Base-by-base conservation (phyloP, 2,797 vertebrate species). In the Pteronotus mesoamericanus region DNA sequence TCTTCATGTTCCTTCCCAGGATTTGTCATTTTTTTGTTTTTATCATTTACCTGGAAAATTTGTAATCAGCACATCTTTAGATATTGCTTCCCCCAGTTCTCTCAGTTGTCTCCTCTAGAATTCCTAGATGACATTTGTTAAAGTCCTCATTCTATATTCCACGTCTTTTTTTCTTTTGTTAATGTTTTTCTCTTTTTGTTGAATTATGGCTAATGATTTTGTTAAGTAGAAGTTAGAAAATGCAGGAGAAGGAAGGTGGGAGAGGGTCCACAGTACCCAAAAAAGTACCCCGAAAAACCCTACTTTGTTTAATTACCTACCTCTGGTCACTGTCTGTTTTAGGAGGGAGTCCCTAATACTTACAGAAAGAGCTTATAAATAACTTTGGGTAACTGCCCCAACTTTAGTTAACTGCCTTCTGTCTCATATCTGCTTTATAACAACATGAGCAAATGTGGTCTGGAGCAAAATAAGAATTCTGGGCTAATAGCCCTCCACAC, bases 41-140 rank as follows among this genome's bases (percentile, higher is more conserved):
- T 29, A 91, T 64, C 21, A 90, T 69, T 77, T 95, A n/a, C n/a
- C 39, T 96, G 89, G 68, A 85, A 97, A 92, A 71, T 71, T 74
- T 37, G 68, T 93, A 68, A 51, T 83, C 22, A 80, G 44, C 16
- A 18, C 61, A 18, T 61, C 22, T 34, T 84, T 66, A 91, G 72
- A 74, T 78, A 75, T 39, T 29, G 19, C 64, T 26, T 93, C 16
- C 6, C 39, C 14, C 9, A 9, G 0, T 57, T 85, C 66, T 86
- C 69, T 86, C 39, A 21, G 1, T 53, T 22, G 29, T 87, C 79
- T 86, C 26, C n/a, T 72, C 59, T 61, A 42, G 46, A 78, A 93
- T 83, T 64, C 64, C 29, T 72, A 87, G 71, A 82, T 32, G 53
- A 48, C 3, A 19, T 74, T 57, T 42, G 74, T 69, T 82, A 86